Percentiles rank a stretch among this genome's conserved stretches.
Conservation (phyloP, 2,888 invertebrate species). For the Xiphydria camelus region DNA sequence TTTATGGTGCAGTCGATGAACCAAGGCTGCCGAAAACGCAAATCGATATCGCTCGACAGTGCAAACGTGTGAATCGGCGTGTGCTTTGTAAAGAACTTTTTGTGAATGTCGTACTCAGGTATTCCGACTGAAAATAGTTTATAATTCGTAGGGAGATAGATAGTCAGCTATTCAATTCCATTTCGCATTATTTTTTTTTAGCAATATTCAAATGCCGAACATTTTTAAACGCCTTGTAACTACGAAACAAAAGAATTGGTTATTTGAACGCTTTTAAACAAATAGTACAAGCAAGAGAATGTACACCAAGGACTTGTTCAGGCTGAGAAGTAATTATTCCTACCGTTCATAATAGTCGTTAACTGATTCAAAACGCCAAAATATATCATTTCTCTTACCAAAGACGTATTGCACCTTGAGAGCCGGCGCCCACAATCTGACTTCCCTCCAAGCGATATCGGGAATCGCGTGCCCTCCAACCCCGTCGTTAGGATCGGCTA, state of each 20-base stretch:
- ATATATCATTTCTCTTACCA: conserved; percentile 16
- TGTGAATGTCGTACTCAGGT: conserved; percentile 31
- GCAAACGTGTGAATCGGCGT: conserved; percentile 32
- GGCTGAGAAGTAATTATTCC: no score
- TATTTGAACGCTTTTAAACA: no score
- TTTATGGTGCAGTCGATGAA: conserved; percentile 33
- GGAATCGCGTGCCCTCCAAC: conserved; percentile 22
- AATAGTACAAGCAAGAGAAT: no score
- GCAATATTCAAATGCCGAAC: no score
- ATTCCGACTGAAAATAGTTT: conserved; percentile 30
- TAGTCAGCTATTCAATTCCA: no score
- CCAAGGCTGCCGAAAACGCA: conserved; percentile 30
- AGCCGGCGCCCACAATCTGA: conserved; percentile 22
- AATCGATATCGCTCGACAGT: conserved; percentile 26
- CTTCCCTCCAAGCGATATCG: conserved; percentile 27
- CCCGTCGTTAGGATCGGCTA: conserved; percentile 4
- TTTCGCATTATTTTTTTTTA: no score
- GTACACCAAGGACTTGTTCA: no score
- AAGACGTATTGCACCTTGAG: conserved; percentile 35
- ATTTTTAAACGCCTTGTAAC: no score
- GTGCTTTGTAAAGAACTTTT: conserved; percentile 24
- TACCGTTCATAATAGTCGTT: no score
- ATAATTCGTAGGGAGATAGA: no score
- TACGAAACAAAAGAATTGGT: no score
- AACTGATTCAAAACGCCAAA: no score